A percentile compares a stretch with the other conserved stretches of the same genome.
phyloP scores from a whole-genome alignment of 2,113 vertebrate species.

The Eubucco bourcierii region DNA sequence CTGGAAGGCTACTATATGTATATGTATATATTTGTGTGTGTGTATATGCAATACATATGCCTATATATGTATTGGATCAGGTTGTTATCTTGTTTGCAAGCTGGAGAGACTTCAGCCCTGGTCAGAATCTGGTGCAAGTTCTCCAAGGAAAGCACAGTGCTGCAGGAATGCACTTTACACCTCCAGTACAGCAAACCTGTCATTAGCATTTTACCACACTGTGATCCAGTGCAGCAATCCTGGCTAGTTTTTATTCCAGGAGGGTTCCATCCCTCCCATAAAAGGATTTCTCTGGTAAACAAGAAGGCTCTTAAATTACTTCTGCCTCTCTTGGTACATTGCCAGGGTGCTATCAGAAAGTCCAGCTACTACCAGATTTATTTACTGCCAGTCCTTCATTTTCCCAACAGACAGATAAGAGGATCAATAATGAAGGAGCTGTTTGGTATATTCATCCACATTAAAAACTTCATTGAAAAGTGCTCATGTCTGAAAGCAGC shows the following conservation, averaged over 20 bases:
- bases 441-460: not conserved
- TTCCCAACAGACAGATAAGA: not conserved
- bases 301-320: not conserved
- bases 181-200: not conserved
- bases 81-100: not conserved
- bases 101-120: not conserved
- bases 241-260: not conserved
- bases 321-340: not conserved
- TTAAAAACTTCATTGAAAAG: not conserved
- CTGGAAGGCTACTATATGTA: too few relatives aligned
- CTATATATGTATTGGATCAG: not conserved
- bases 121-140: not conserved
- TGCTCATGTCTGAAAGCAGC: not conserved
- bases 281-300: not conserved
- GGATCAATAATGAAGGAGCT: not conserved
- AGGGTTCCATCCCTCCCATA: not conserved
- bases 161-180: not conserved
- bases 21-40: too few relatives aligned
- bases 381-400: not conserved
- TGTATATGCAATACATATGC: too few relatives aligned
- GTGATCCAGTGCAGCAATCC: not conserved
- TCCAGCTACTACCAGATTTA: not conserved
- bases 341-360: rapidly evolving
- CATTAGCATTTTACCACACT: not conserved
- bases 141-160: not conserved